These are phyloP conservation scores for Pipistrellus nathusii DNA, from an alignment of 2,797 vertebrate genomes.

Conservation along the genomic window DNA sequence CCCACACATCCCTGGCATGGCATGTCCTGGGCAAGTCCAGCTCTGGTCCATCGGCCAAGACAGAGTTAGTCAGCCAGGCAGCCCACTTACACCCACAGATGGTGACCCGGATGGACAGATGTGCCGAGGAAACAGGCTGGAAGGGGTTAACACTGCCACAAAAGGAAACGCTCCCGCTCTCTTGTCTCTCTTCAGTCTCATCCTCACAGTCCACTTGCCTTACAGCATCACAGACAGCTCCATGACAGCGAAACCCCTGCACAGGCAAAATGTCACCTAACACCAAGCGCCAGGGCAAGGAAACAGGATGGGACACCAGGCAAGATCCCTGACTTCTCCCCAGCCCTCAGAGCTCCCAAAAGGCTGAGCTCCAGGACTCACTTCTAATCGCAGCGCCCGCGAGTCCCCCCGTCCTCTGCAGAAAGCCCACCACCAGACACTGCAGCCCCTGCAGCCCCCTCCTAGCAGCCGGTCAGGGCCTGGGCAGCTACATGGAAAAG, in stretches of 20 bases:
- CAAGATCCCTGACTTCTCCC: conserved; percentile 60
- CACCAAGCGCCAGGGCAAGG: conserved; percentile 72
- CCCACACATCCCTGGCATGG: neutral
- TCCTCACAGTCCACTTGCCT: conserved; percentile 63
- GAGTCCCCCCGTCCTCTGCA: conserved; percentile 74
- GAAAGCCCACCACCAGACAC: conserved; percentile 56
- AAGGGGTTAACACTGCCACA: conserved; percentile 80
- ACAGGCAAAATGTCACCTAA: conserved; percentile 81
- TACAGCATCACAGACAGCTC: conserved; percentile 71
- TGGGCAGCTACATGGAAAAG: conserved; percentile 83
- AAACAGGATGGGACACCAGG: conserved; percentile 59
- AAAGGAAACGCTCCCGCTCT: conserved; percentile 54
- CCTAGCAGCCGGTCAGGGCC: conserved; percentile 73
- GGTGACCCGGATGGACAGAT: conserved; percentile 77
- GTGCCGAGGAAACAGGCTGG: conserved; percentile 55
- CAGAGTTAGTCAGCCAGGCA: conserved; percentile 29
- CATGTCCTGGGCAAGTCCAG: conserved; percentile 31
- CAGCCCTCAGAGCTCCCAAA: conserved; percentile 66
- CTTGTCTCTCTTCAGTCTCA: conserved; percentile 59
- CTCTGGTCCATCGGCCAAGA: neutral
- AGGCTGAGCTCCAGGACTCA: conserved; percentile 70
- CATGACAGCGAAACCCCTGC: conserved; percentile 74
- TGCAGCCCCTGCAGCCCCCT: conserved; percentile 84
- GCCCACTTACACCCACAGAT: conserved; percentile 29
- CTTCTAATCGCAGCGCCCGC: conserved; percentile 13